phyloP scores from a whole-genome alignment of 1,140 invertebrate species.

The Tetragnatha versicolor region DNA sequence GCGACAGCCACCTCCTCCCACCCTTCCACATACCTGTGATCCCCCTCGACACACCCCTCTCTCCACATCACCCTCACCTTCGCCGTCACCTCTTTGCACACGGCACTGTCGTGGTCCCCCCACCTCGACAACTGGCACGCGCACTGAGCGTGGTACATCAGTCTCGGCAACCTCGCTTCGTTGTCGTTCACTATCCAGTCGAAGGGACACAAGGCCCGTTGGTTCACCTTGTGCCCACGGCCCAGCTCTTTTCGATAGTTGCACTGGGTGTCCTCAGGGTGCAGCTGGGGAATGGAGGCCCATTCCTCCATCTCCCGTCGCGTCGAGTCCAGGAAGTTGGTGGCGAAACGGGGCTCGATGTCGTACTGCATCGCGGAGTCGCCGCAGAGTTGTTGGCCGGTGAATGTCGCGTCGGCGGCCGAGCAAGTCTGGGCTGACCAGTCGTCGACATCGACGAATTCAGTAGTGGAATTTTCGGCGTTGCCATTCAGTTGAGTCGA shows the following conservation, averaged over 20 bases:
- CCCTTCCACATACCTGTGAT: background rate
- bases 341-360: background rate
- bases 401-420: background rate
- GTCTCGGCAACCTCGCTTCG: background rate
- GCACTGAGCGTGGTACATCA: slow-evolving; percentile 5
- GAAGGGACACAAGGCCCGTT: slow-evolving; percentile 21
- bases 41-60: background rate
- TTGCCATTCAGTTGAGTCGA: no score
- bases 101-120: background rate
- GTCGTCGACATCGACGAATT: no score
- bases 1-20: slow-evolving; percentile 22
- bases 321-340: background rate
- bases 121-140: background rate
- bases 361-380: background rate
- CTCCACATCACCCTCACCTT: slow-evolving; percentile 26
- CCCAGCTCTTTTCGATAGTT: background rate
- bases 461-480: no score
- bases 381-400: background rate
- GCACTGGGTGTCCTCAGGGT: background rate
- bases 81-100: background rate
- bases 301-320: background rate
- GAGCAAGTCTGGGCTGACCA: background rate
- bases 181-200: slow-evolving; percentile 2
- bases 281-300: background rate
- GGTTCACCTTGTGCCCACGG: background rate